phyloP scores from a whole-genome alignment of 2,888 invertebrate genomes.

The Xanthia togata region DNA sequence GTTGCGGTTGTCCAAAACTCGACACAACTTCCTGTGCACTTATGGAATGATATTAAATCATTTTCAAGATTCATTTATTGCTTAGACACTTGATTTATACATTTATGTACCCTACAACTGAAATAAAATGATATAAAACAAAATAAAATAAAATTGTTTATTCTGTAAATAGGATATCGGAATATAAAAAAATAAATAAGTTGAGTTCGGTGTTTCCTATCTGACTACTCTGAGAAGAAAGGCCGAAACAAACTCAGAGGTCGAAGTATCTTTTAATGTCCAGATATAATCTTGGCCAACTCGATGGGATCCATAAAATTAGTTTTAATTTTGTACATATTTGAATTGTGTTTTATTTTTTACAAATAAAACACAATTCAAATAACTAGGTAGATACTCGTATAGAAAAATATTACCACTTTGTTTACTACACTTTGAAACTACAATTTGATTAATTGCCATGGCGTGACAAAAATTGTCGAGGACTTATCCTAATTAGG shows the following conservation, averaged over 20 bases:
- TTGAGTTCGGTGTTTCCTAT: too few species aligned
- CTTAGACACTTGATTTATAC: conserved; percentile 9
- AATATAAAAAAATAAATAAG: too few species aligned
- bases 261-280: too few species aligned
- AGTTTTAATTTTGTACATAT: neutral
- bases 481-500: conserved; percentile 51
- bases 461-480: conserved; percentile 36
- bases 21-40: conserved; percentile 58
- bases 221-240: too few species aligned
- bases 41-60: conserved; percentile 43
- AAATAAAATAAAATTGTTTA: too few species aligned
- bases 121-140: too few species aligned
- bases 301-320: neutral
- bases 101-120: neutral
- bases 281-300: too few species aligned
- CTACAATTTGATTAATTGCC: conserved; percentile 33
- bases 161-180: too few species aligned
- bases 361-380: conserved; percentile 1
- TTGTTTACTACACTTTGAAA: conserved; percentile 21
- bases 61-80: conserved; percentile 18
- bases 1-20: conserved; percentile 63
- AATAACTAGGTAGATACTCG: neutral
- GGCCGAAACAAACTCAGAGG: too few species aligned
- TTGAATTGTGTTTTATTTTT: too few species aligned
- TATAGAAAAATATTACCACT: neutral